Percentiles rank a stretch among this genome's conserved stretches.
Conservation (phyloP, 2,888 invertebrate genomes). For the Eremobia ochroleuca region DNA sequence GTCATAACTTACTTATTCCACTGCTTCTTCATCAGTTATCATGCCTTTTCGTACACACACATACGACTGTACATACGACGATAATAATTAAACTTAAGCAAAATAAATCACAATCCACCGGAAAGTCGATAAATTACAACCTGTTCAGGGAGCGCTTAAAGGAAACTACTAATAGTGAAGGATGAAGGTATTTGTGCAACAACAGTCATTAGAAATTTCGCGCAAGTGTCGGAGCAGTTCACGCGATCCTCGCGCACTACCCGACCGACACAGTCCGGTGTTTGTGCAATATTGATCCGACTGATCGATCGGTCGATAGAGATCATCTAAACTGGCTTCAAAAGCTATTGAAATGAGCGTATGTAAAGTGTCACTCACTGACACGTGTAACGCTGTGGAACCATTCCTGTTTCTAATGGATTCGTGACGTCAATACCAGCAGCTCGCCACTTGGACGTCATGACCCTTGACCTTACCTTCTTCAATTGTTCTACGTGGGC, state of each 20-base stretch:
- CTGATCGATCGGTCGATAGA: background rate
- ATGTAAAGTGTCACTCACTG: background rate
- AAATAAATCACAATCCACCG: constrained; percentile 19
- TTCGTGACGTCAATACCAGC: constrained; percentile 32
- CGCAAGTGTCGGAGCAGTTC: constrained; percentile 15
- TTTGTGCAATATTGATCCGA: background rate
- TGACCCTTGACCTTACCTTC: constrained; percentile 49
- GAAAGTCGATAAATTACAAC: constrained; percentile 19
- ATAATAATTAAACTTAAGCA: background rate
- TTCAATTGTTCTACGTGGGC: constrained; percentile 17
- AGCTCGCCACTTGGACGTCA: constrained; percentile 26
- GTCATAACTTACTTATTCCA: background rate
- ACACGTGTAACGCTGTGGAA: constrained; percentile 7
- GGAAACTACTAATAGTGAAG: constrained; percentile 43
- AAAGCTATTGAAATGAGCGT: constrained; percentile 4
- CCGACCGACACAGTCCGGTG: background rate
- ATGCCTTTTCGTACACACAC: background rate
- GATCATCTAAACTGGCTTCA: background rate
- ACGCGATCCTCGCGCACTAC: constrained; percentile 9
- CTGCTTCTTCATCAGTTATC: background rate
- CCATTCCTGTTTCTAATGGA: constrained; percentile 4
- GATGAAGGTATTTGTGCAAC: constrained; percentile 36
- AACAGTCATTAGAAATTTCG: constrained; percentile 25
- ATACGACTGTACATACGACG: background rate
- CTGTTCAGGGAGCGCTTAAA: constrained; percentile 16